Percentiles rank a stretch among this genome's conserved stretches.
Evolutionary conservation across 2,888 invertebrate species (phyloP).

Genomic region (Lucinisca nassula): DNA sequence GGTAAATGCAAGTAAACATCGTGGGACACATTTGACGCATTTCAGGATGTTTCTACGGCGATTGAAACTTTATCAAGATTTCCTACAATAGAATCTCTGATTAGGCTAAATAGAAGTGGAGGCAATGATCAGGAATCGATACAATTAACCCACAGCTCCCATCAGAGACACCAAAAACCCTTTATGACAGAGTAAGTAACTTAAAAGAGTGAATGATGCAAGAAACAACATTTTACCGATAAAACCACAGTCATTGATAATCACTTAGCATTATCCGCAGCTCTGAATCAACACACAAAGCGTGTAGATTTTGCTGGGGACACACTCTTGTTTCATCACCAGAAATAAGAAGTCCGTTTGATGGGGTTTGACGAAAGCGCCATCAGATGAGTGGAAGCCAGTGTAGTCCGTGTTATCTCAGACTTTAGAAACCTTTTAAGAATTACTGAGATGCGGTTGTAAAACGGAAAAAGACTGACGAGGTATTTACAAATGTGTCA

Average conservation of each 20-base stretch:
- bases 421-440: background rate
- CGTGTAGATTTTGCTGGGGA: background rate
- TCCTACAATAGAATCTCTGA: background rate
- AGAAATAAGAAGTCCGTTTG: background rate
- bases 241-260: background rate
- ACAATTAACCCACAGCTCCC: no score
- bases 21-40: background rate
- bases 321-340: background rate
- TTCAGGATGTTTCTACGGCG: background rate
- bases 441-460: background rate
- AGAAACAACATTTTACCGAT: background rate
- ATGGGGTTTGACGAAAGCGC: background rate
- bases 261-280: background rate
- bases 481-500: background rate
- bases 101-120: no score
- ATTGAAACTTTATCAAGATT: background rate
- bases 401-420: background rate
- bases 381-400: background rate
- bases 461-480: background rate
- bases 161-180: background rate
- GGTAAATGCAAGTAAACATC: background rate
- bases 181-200: background rate
- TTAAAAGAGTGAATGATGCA: background rate
- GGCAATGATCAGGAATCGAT: no score
- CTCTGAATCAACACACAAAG: background rate